These are phyloP conservation scores for Ptyas mucosa DNA, from an alignment of 2,113 vertebrate genomes.

Conservation along the genomic window DNA sequence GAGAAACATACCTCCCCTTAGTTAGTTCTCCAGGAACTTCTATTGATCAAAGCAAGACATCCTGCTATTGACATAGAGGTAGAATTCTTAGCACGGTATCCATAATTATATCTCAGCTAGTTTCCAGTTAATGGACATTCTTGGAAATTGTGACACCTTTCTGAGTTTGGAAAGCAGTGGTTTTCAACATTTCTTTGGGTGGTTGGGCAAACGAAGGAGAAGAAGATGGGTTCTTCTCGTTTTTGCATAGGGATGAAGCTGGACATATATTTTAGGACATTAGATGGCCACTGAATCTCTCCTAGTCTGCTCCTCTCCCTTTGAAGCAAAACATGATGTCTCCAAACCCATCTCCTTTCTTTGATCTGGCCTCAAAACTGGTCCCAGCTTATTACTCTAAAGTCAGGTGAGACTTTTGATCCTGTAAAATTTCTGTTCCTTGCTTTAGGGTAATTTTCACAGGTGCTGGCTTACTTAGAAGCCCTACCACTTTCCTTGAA, in stretches of 20 bases:
- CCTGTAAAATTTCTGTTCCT: neutral
- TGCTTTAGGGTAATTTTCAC: neutral
- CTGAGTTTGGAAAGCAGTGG: neutral
- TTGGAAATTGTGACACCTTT: too few relatives aligned
- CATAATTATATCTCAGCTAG: neutral
- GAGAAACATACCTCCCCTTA: neutral
- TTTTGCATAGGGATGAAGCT: neutral
- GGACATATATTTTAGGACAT: neutral
- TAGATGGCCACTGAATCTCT: neutral
- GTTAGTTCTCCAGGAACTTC: neutral
- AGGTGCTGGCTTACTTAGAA: neutral
- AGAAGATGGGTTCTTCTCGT: neutral
- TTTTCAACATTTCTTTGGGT: neutral
- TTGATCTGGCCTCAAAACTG: neutral
- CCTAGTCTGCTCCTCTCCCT: neutral
- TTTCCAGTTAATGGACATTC: neutral
- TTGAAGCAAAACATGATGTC: neutral
- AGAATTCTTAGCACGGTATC: neutral
- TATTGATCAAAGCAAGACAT: neutral
- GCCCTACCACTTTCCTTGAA: neutral
- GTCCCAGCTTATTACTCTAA: neutral
- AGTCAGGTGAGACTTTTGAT: neutral
- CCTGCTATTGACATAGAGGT: neutral
- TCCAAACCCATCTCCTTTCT: neutral
- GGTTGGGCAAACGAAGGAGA: neutral